These are phyloP conservation scores for Propithecus perrieri DNA, from an alignment of 2,797 vertebrate species.

Conservation along the genomic window DNA sequence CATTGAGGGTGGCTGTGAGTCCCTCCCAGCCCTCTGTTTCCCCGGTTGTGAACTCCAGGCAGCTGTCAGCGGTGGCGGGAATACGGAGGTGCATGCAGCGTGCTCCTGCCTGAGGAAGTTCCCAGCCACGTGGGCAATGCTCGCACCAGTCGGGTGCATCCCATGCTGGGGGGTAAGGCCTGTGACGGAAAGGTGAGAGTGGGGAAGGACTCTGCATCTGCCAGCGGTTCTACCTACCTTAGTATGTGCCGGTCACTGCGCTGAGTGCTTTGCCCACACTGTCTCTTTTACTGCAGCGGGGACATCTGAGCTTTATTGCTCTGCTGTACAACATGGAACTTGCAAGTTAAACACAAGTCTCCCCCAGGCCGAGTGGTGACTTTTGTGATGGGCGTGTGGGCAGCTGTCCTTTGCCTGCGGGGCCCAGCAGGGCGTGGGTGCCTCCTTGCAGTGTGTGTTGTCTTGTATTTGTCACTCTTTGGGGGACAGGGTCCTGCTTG, in stretches of 20 bases:
- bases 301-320: neutral
- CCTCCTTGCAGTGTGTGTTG: neutral
- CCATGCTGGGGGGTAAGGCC: neutral
- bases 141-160: rapidly evolving
- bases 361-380: neutral
- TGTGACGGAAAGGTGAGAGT: neutral
- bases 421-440: neutral
- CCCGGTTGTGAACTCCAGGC: neutral
- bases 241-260: neutral
- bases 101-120: neutral
- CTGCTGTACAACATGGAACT: slow-evolving; percentile 12
- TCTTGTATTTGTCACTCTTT: neutral
- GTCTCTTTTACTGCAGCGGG: neutral
- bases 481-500: neutral
- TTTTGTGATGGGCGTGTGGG: neutral
- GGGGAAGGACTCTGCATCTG: rapidly evolving
- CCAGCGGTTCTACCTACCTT: neutral
- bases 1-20: neutral
- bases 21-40: neutral
- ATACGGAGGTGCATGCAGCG: rapidly evolving
- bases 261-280: neutral
- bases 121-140: neutral
- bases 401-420: slow-evolving; percentile 33
- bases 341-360: slow-evolving; percentile 24
- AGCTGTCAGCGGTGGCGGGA: neutral